phyloP scores from a whole-genome alignment of 2,888 invertebrate species.

The Dicycla oo region DNA sequence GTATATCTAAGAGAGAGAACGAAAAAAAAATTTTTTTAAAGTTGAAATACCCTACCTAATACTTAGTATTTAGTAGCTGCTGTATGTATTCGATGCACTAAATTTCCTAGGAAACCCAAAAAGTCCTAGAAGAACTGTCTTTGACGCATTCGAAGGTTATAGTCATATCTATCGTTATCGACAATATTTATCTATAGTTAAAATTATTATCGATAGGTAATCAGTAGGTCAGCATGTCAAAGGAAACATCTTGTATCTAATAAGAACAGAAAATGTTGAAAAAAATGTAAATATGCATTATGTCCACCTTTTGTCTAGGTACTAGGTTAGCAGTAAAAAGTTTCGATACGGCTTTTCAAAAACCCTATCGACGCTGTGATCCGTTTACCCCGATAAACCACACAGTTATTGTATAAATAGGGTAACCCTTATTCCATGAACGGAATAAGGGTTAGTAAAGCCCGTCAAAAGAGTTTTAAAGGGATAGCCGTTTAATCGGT shows the following conservation, averaged over 20 bases:
- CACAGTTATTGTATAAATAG: neutral
- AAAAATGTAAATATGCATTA: conserved; percentile 1
- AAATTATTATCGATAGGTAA: conserved; percentile 34
- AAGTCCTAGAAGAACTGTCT: conserved; percentile 4
- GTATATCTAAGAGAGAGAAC: neutral
- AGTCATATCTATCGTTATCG: conserved; percentile 43
- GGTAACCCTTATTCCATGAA: conserved; percentile 1
- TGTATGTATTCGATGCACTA: neutral
- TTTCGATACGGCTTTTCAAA: neutral
- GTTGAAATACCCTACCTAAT: conserved; percentile 1
- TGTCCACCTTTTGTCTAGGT: neutral
- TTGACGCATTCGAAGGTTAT: conserved; percentile 32
- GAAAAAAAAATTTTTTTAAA: conserved; percentile 8
- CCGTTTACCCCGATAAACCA: neutral
- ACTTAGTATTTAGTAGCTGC: neutral
- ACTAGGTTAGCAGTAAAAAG: neutral
- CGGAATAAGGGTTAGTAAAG: neutral
- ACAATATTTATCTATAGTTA: conserved; percentile 31
- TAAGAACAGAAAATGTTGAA: conserved; percentile 1
- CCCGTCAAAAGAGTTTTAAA: neutral
- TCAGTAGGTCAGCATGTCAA: conserved; percentile 50
- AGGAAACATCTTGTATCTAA: conserved; percentile 11
- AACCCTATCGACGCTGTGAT: neutral
- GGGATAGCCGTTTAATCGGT: too few species aligned
- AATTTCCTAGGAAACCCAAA: neutral